Evolutionary conservation across 2,797 vertebrate genomes (phyloP), one percentile per base, ranked within the genome.

Genomic region (Steatocranus sp.): DNA sequence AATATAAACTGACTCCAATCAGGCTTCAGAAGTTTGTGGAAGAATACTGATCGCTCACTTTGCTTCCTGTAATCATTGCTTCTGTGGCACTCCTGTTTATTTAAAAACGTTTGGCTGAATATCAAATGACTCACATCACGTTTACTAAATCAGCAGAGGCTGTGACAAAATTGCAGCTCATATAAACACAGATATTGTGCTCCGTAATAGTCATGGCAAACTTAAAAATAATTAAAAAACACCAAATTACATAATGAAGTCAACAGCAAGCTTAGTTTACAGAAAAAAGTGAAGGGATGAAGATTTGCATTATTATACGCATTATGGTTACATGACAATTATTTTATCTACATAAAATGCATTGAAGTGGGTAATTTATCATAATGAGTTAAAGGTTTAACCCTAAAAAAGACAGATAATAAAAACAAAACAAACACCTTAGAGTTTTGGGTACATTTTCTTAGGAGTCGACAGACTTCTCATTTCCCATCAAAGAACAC

Each of bases 401-500:
- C 32, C 0, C 58, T 32, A 63, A 36, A 38, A 38, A 56, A 12
- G 9, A 74, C 43, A 51, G 20, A 8, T 15, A 38, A 50, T 36
- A 1, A 36, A 63, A 63, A 36, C 32, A 36, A 63, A 63, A 12
- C 58, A 63, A 63, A 63, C 6, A 7, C 17, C 11, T 43, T 2
- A 70, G 3, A 4, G 9, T 7, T 34, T 20, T 18, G 17, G 76
- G 2, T 61, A n/a, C 0, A n/a, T 75, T 73, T 83, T 74, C 83
- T 38, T 90, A 77, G 79, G 85, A 89, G 77, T 1, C 46, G 3
- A 74, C 23, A 49, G 73, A 30, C 51, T 63, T 53, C 76, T 48
- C 1, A 25, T 91, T 92, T 93, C 87, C 85, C 91, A 91, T 61
- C 75, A 51, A 79, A 82, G 78, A 82, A 81, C 53, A 75, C 48